phyloP scores from a whole-genome alignment of 1,140 invertebrate species.

The Ostrea denselamellosa region DNA sequence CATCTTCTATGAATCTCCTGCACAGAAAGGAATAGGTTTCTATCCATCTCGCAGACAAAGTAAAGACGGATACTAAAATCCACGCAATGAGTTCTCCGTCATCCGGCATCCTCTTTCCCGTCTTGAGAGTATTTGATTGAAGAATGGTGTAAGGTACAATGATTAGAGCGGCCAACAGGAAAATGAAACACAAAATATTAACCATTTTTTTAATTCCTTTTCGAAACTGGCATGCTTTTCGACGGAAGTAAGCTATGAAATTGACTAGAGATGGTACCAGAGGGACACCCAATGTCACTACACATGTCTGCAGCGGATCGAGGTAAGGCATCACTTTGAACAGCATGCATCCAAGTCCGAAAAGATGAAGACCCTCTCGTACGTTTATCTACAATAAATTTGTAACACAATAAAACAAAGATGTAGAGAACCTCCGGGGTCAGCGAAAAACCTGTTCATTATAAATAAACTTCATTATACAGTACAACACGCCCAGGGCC shows the following conservation, averaged over 20 bases:
- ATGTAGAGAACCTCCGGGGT: too few species aligned
- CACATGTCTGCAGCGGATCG: conserved; percentile 45
- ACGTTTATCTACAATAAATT: conserved; percentile 37
- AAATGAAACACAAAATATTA: not conserved
- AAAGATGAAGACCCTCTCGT: conserved; percentile 44
- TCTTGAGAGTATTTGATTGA: not conserved
- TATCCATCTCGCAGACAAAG: conserved; percentile 52
- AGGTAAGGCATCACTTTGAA: conserved; percentile 49
- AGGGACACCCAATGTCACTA: conserved; percentile 41
- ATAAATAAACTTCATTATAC: too few species aligned
- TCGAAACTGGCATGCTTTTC: not conserved
- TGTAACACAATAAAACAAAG: not conserved
- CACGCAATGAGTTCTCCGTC: conserved; percentile 35
- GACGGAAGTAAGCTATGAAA: conserved; percentile 41
- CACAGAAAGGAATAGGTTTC: conserved; percentile 44
- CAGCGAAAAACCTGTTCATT: too few species aligned
- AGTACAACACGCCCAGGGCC: too few species aligned
- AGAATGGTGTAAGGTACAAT: not conserved
- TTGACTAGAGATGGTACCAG: conserved; percentile 39
- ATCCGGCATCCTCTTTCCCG: not conserved
- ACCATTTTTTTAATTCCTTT: not conserved
- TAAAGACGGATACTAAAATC: conserved; percentile 3
- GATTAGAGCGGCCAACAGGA: not conserved
- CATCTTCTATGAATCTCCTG: conserved; percentile 18
- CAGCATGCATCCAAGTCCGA: conserved; percentile 42